phyloP scores from a whole-genome alignment of 1,140 invertebrate genomes.

The Penaeus indicus region DNA sequence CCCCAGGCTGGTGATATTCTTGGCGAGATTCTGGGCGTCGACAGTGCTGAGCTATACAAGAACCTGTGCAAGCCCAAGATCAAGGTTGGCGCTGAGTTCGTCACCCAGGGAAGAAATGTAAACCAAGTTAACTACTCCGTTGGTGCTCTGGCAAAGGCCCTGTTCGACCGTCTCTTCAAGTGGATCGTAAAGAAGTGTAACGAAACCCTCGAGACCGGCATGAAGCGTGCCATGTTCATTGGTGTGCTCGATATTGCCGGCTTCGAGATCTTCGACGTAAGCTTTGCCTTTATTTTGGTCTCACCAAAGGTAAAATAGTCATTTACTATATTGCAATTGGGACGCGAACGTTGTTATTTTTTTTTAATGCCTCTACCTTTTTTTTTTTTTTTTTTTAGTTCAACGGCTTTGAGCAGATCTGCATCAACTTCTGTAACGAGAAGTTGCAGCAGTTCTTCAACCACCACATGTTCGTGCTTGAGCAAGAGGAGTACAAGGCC shows the following conservation, averaged over 20 bases:
- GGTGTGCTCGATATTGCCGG: slow-evolving; percentile 69
- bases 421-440: slow-evolving; percentile 62
- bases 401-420: slow-evolving; percentile 61
- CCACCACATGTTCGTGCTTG: slow-evolving; percentile 69
- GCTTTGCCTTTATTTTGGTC: slow-evolving; percentile 69
- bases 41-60: slow-evolving; percentile 69
- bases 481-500: slow-evolving; percentile 79
- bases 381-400: slow-evolving; percentile 69
- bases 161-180: slow-evolving; percentile 75
- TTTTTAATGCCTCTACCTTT: background rate
- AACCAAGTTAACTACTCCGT: slow-evolving; percentile 72
- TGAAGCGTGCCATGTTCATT: slow-evolving; percentile 73
- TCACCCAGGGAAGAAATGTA: slow-evolving; percentile 70
- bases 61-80: slow-evolving; percentile 57
- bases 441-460: slow-evolving; percentile 64
- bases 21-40: slow-evolving; percentile 72
- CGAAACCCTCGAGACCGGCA: slow-evolving; percentile 75
- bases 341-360: background rate
- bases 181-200: slow-evolving; percentile 76
- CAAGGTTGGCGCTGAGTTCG: slow-evolving; percentile 58
- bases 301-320: background rate
- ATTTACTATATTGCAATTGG: background rate
- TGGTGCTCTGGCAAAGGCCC: slow-evolving; percentile 76
- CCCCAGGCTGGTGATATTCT: slow-evolving; percentile 74
- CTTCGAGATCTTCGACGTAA: slow-evolving; percentile 69